These are phyloP conservation scores for Neopipo cinnamomea DNA, from an alignment of 2,113 vertebrate species.

Conservation along the genomic window DNA sequence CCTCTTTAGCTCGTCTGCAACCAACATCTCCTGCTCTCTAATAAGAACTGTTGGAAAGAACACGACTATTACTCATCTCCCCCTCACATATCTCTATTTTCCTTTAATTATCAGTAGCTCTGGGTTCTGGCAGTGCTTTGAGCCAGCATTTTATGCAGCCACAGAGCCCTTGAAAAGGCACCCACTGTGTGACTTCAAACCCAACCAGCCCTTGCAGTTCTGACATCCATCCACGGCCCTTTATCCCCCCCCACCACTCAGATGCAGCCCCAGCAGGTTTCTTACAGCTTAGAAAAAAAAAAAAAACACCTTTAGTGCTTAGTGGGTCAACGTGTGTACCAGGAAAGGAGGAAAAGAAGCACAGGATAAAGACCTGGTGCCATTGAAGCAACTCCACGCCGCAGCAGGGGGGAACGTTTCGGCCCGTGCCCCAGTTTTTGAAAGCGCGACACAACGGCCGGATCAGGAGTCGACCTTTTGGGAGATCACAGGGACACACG, in stretches of 20 bases:
- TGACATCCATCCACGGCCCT: neutral
- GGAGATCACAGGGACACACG: neutral
- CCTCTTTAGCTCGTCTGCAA: neutral
- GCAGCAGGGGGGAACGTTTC: neutral
- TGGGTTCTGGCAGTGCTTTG: slow-evolving; percentile 10
- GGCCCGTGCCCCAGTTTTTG: neutral
- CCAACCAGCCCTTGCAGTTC: neutral
- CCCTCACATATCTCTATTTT: neutral
- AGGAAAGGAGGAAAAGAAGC: neutral
- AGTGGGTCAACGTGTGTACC: neutral
- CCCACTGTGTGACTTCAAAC: neutral
- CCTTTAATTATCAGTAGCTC: slow-evolving; percentile 34
- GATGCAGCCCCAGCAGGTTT: neutral
- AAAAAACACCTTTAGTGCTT: neutral
- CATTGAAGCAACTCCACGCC: neutral
- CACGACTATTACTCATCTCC: neutral
- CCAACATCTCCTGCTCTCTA: neutral
- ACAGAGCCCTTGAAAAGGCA: neutral
- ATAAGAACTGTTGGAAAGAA: neutral
- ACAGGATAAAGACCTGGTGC: neutral
- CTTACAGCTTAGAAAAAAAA: neutral
- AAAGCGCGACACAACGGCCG: neutral
- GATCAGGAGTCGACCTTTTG: neutral
- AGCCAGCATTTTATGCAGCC: neutral
- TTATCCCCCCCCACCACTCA: neutral